These are phyloP conservation scores for Resseliella maxima DNA, from an alignment of 2,888 invertebrate species.

Conservation along the genomic window DNA sequence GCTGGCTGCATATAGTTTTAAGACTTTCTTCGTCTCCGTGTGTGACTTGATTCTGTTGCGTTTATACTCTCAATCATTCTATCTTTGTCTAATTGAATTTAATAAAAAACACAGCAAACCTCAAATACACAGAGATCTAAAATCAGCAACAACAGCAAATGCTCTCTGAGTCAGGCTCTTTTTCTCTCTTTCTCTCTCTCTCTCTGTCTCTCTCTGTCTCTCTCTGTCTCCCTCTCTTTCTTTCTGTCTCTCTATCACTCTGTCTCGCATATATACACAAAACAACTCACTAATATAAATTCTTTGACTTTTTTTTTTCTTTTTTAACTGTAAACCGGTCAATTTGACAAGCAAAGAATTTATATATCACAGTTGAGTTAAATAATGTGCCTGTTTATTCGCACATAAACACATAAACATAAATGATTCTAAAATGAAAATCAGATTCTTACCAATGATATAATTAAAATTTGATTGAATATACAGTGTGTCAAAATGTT, in stretches of 20 bases:
- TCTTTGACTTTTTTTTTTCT: background rate
- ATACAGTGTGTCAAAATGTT: too few relatives aligned
- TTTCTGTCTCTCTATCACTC: too few relatives aligned
- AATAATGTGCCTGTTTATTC: background rate
- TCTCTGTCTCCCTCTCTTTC: too few relatives aligned
- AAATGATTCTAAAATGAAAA: too few relatives aligned
- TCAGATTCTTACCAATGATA: too few relatives aligned
- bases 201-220: too few relatives aligned
- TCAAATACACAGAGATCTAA: background rate
- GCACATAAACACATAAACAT: background rate
- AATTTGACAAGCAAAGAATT: background rate
- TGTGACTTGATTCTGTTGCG: conserved; percentile 30
- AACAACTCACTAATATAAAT: conserved; percentile 14
- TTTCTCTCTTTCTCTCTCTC: too few relatives aligned
- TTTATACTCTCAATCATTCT: conserved; percentile 13
- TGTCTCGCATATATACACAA: background rate
- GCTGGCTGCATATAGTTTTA: conserved; percentile 42
- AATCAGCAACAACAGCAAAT: background rate
- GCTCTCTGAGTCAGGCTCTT: background rate
- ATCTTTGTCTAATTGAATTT: conserved; percentile 34
- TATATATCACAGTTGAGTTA: background rate
- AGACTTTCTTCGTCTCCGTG: conserved; percentile 48
- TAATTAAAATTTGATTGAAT: too few relatives aligned
- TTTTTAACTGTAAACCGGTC: conserved; percentile 35
- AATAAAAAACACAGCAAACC: background rate